Conservation (phyloP, 37 sponge, comb jelly and placozoan species). For the Halichondria panicea region DNA sequence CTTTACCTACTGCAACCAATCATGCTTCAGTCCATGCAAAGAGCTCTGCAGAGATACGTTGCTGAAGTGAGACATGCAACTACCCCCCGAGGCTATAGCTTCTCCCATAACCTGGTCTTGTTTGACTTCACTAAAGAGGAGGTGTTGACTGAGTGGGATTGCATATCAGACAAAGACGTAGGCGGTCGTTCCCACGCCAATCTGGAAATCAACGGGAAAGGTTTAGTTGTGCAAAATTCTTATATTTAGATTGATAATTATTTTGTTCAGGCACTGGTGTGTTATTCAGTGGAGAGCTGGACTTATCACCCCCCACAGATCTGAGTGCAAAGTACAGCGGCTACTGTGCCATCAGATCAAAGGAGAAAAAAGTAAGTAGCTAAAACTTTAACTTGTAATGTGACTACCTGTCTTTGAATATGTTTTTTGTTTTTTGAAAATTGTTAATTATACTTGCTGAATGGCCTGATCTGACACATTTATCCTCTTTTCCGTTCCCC, state of each 20-base stretch:
- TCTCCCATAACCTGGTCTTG: conserved; percentile 33
- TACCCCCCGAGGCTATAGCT: conserved; percentile 7
- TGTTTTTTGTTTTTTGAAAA: neutral
- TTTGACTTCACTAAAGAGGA: conserved; percentile 74
- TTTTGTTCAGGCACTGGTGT: conserved; percentile 46
- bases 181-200: conserved; percentile 48
- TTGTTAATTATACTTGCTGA: neutral
- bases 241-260: neutral
- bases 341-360: conserved; percentile 85
- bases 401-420: neutral
- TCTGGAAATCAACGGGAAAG: conserved; percentile 62
- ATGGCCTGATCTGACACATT: neutral
- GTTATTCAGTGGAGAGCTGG: conserved; percentile 71
- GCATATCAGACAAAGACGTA: conserved; percentile 75
- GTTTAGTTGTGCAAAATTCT: conserved; percentile 15
- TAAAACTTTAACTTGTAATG: neutral
- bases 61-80: conserved; percentile 45
- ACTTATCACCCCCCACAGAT: conserved; percentile 38
- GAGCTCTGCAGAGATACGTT: conserved; percentile 26
- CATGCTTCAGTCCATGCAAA: no score
- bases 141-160: conserved; percentile 63
- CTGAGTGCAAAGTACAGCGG: conserved; percentile 57
- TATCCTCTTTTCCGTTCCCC: no score
- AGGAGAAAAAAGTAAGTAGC: conserved; percentile 51
- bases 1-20: no score